Base-by-base conservation (phyloP, 2,888 invertebrate genomes). In the Acleris laterana region DNA sequence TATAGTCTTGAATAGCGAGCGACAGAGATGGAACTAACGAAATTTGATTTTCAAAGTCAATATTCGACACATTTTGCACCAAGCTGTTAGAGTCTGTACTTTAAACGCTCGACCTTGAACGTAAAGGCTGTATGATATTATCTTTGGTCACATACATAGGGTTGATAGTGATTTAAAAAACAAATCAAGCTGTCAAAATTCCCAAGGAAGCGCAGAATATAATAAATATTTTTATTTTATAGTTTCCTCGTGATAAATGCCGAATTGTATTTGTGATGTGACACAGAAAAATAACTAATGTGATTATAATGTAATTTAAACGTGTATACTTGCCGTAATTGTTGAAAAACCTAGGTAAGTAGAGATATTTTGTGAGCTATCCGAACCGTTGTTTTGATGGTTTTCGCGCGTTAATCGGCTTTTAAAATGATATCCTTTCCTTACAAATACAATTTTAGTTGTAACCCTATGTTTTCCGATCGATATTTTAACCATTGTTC, bases 351-450 rank as follows among this genome's bases (percentile, higher is more conserved):
- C 11, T 61, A n/a, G 49, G 68, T 68, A 61, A 57, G 68, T 68
- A 52, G 20, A 3, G 25, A 50, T 51, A 55, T 49, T 62, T 56
- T 9, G 19, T 22, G 6, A 32, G 9, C 57, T 19, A n/a, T 48
- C 25, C 51, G 48, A 28, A 66, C 38, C 38, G 20, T 56, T 61
- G 51, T 58, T 61, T 58, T 70, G 62, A 63, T 69, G 73, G 75
- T 77, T 83, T 85, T 78, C 82, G 82, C 84, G 83, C 78, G 80
- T 74, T 80, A 85, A 81, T 69, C 70, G 59, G 56, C 20, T 13
- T 64, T 61, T 67, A 63, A 69, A 25, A 72, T 68, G 76, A 76
- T 76, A 72, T 76, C 73, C 74, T 72, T 77, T 79, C 74, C 70
- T 61, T 68, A 61, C 58, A 51, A 62, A 67, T 38, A 20, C 19